A percentile compares a stretch with the other conserved stretches of the same genome.
These are phyloP conservation scores for Archips xylosteana DNA, from an alignment of 2,888 invertebrate genomes.

Conservation along the genomic window DNA sequence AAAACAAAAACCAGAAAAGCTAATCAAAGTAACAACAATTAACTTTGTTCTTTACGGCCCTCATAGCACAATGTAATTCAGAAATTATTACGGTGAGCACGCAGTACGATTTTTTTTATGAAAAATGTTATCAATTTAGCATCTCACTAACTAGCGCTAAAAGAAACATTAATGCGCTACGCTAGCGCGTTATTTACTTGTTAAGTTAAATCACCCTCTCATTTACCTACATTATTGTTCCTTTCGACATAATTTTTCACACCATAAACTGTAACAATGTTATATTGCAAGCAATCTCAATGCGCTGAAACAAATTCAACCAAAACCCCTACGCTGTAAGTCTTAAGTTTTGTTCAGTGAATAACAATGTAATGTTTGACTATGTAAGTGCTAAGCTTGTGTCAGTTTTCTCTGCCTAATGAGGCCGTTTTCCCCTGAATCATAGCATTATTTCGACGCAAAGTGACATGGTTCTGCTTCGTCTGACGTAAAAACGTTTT, in stretches of 20 bases:
- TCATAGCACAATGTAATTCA: not conserved
- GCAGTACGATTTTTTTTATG: not conserved
- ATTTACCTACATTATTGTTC: constrained; percentile 32
- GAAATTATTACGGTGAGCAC: not conserved
- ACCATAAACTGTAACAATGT: constrained; percentile 37
- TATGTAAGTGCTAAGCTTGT: constrained; percentile 36
- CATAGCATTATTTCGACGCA: constrained; percentile 37
- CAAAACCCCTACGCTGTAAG: constrained; percentile 6
- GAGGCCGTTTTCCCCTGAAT: constrained; percentile 36
- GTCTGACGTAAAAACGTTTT: constrained; percentile 38
- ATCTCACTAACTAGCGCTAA: constrained; percentile 3
- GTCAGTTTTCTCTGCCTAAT: constrained; percentile 34
- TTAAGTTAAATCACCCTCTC: constrained; percentile 38
- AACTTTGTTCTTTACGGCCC: too few species aligned
- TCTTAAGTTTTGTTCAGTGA: constrained; percentile 1
- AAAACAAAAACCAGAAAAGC: not conserved
- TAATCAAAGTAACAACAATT: not conserved
- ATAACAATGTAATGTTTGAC: constrained; percentile 16
- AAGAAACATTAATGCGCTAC: constrained; percentile 11
- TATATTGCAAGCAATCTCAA: constrained; percentile 14
- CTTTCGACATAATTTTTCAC: constrained; percentile 35
- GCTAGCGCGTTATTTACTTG: constrained; percentile 31
- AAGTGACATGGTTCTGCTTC: constrained; percentile 29
- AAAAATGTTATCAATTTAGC: not conserved
- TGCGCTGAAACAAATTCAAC: constrained; percentile 3